phyloP scores from a whole-genome alignment of 2,113 vertebrate genomes.

The Pipra filicauda region DNA sequence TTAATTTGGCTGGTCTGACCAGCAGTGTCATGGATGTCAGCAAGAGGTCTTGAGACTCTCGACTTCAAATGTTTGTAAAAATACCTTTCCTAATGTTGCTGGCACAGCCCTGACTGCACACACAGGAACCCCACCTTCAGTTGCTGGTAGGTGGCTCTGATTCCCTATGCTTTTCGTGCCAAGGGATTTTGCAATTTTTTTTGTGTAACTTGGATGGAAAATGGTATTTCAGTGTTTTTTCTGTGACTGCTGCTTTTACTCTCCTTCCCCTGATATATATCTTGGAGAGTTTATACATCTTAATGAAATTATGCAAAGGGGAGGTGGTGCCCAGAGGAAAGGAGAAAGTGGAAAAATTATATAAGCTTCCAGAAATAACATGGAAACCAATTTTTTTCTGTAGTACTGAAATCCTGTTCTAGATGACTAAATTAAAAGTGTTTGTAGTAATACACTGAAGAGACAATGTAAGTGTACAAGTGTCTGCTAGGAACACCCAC shows the following conservation, averaged over 20 bases:
- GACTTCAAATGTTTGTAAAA: background rate
- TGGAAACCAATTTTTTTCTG: background rate
- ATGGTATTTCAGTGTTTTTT: background rate
- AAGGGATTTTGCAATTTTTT: background rate
- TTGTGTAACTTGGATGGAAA: background rate
- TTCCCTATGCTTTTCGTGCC: background rate
- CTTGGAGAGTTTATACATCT: slow-evolving; percentile 50
- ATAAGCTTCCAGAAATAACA: slow-evolving; percentile 55
- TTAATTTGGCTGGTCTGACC: background rate
- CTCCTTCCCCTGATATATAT: background rate
- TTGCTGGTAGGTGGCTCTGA: background rate
- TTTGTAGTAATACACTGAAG: background rate
- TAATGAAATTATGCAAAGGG: slow-evolving; percentile 29
- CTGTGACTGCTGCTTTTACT: background rate
- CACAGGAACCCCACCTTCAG: background rate
- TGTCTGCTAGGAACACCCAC: background rate
- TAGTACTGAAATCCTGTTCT: background rate
- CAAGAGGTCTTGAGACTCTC: background rate
- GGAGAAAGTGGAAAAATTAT: slow-evolving; percentile 1
- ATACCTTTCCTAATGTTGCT: background rate
- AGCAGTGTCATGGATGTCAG: background rate
- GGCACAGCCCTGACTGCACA: background rate
- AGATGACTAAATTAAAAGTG: background rate
- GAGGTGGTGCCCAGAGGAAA: slow-evolving; percentile 23
- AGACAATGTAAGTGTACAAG: background rate